phyloP scores from a whole-genome alignment of 2,113 vertebrate species.

The Equus przewalskii region DNA sequence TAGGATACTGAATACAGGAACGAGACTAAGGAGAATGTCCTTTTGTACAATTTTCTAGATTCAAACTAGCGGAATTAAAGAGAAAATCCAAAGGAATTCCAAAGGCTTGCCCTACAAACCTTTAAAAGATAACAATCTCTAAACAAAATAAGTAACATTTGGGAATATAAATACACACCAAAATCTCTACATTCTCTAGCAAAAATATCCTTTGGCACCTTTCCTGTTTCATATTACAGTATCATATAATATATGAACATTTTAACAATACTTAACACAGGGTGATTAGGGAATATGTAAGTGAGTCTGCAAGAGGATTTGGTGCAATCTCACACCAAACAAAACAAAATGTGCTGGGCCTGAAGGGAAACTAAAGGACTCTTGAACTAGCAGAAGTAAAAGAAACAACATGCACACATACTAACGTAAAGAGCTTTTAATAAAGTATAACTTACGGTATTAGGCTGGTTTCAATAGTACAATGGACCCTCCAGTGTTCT shows the following conservation, averaged over 20 bases:
- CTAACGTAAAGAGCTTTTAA: neutral
- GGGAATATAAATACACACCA: slow-evolving; percentile 52
- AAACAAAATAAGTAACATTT: slow-evolving; percentile 78
- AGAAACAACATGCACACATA: neutral
- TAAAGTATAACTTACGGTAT: neutral
- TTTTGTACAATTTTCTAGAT: neutral
- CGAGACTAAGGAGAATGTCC: neutral
- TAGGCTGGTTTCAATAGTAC: neutral
- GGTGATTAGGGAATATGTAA: neutral
- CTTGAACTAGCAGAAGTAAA: neutral
- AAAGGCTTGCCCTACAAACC: slow-evolving; percentile 48
- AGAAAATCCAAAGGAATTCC: slow-evolving; percentile 48
- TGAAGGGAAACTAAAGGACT: neutral
- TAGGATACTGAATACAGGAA: neutral
- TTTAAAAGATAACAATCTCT: slow-evolving; percentile 76
- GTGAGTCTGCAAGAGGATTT: slow-evolving; percentile 7
- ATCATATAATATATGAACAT: slow-evolving; percentile 41
- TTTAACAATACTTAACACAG: slow-evolving; percentile 57
- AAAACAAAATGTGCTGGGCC: neutral
- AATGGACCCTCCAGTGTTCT: neutral
- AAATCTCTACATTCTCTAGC: slow-evolving; percentile 37
- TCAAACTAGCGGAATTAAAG: neutral
- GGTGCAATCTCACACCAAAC: slow-evolving; percentile 40
- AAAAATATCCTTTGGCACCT: slow-evolving; percentile 65
- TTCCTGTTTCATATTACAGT: slow-evolving; percentile 70